phyloP scores from a whole-genome alignment of 1,140 invertebrate species.

The Drosophila guanche region DNA sequence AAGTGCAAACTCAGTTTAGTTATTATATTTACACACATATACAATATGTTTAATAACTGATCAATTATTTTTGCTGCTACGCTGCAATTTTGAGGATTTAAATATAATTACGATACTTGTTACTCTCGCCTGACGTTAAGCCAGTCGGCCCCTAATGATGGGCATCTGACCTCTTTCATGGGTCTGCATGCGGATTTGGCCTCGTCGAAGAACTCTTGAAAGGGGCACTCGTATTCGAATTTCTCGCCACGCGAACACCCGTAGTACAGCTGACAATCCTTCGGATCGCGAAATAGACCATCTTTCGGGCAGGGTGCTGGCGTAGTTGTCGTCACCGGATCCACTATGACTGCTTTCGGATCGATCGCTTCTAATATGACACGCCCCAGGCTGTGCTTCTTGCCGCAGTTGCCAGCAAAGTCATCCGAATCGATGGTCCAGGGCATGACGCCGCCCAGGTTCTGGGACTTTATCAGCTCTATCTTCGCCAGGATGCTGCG shows the following conservation, averaged over 20 bases:
- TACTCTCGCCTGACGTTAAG: slow-evolving; percentile 17
- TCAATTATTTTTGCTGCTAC: too few relatives aligned
- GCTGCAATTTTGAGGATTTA: too few relatives aligned
- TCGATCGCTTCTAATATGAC: slow-evolving; percentile 56
- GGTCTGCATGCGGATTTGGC: slow-evolving; percentile 17
- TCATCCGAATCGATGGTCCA: slow-evolving; percentile 87
- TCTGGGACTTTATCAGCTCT: slow-evolving; percentile 45
- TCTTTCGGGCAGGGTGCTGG: slow-evolving; percentile 27
- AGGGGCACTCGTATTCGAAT: slow-evolving; percentile 43
- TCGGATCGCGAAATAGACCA: slow-evolving; percentile 32
- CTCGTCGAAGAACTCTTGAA: slow-evolving; percentile 42
- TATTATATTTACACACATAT: too few relatives aligned
- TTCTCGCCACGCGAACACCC: slow-evolving; percentile 38
- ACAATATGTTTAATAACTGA: too few relatives aligned
- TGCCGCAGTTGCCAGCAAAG: slow-evolving; percentile 81
- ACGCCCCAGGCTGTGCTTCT: slow-evolving; percentile 83
- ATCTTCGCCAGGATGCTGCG: slow-evolving; percentile 81
- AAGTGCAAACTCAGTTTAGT: too few relatives aligned
- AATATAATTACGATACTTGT: background rate
- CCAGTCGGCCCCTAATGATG: slow-evolving; percentile 46
- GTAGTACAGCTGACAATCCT: slow-evolving; percentile 51
- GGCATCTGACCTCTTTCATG: slow-evolving; percentile 25
- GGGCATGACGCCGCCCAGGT: slow-evolving; percentile 85
- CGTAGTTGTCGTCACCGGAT: background rate
- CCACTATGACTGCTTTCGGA: background rate